These are phyloP conservation scores for Littorina saxatilis DNA, from an alignment of 1,140 invertebrate species.

Conservation along the genomic window DNA sequence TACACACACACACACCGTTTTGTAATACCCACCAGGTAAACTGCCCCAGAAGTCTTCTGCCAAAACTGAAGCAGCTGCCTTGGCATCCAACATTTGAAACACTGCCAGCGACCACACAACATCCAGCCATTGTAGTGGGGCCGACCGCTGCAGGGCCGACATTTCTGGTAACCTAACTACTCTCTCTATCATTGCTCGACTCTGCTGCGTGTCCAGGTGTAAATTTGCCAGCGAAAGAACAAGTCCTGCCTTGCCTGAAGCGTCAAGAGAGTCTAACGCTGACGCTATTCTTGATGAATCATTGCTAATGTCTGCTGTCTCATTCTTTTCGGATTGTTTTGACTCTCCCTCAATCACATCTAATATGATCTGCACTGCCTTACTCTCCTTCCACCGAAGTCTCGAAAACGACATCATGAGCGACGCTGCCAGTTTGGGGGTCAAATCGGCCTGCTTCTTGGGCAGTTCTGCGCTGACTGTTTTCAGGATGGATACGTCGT, in stretches of 20 bases:
- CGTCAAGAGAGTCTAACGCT: neutral
- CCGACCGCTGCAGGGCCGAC: neutral
- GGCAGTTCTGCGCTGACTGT: neutral
- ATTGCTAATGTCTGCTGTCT: neutral
- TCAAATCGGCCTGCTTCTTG: neutral
- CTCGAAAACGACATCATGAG: conserved; percentile 19
- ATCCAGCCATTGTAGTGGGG: conserved; percentile 16
- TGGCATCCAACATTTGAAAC: neutral
- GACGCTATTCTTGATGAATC: neutral
- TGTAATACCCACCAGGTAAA: conserved; percentile 21
- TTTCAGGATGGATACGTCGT: conserved; percentile 1
- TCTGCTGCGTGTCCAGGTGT: neutral
- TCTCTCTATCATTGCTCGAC: neutral
- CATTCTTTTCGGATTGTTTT: neutral
- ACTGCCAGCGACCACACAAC: conserved; percentile 29
- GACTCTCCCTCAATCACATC: neutral
- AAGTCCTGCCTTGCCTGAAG: neutral
- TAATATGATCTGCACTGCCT: neutral
- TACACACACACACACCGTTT: too few relatives aligned
- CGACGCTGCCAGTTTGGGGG: conserved; percentile 4
- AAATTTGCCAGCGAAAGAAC: conserved; percentile 7
- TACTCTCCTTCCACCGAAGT: neutral
- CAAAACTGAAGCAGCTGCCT: conserved; percentile 7
- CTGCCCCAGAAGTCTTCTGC: conserved; percentile 7
- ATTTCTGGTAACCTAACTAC: neutral